phyloP scores from a whole-genome alignment of 2,113 vertebrate genomes.

The Grallaria varia region DNA sequence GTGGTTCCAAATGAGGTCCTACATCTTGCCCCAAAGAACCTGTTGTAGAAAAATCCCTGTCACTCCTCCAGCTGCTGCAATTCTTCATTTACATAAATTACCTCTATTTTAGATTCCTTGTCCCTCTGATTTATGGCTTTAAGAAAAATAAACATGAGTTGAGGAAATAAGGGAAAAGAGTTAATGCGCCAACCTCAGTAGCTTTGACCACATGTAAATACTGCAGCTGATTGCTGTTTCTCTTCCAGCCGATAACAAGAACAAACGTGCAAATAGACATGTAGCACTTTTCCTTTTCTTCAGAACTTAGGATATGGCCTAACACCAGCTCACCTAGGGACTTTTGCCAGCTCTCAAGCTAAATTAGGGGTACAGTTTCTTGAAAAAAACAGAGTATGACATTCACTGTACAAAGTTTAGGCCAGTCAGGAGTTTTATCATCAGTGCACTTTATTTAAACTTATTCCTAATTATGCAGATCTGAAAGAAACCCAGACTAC shows the following conservation, averaged over 20 bases:
- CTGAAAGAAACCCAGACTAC: not conserved
- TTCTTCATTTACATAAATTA: not conserved
- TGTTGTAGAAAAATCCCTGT: not conserved
- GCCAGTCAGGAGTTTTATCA: conserved; percentile 36
- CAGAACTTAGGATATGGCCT: not conserved
- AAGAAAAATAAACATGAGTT: conserved; percentile 21
- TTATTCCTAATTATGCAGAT: conserved; percentile 41
- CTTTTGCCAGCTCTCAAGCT: not conserved
- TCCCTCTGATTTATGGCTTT: conserved; percentile 17
- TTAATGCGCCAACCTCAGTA: not conserved
- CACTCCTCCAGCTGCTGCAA: not conserved
- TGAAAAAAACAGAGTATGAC: not conserved
- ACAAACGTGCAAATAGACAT: conserved; percentile 7
- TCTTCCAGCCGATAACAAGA: not conserved
- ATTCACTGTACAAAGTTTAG: not conserved
- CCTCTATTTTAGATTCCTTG: not conserved
- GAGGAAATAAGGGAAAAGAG: conserved; percentile 26
- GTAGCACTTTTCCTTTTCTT: not conserved
- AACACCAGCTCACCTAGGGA: not conserved
- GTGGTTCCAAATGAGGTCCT: not conserved
- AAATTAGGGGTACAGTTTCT: not conserved
- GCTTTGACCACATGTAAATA: conserved; percentile 33
- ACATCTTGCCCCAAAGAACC: not conserved
- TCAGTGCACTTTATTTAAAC: conserved; percentile 42
- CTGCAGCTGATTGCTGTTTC: not conserved